Evolutionary conservation across 2,888 invertebrate species (phyloP).

Genomic region (Drosophila macrospina): DNA sequence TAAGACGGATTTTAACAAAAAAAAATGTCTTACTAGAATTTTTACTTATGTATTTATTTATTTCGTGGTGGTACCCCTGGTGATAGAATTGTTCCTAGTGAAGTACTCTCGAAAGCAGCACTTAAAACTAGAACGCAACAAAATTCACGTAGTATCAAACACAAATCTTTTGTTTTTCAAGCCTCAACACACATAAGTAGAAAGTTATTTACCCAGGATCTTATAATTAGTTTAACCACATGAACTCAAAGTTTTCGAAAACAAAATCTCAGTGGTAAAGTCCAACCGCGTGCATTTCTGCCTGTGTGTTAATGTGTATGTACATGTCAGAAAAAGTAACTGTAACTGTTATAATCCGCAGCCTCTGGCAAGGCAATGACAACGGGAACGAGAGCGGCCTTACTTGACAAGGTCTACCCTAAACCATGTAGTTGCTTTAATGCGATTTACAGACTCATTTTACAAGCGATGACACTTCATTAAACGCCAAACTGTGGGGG

Average conservation of each 20-base stretch:
- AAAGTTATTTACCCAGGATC: slow-evolving; percentile 12
- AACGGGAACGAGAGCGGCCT: slow-evolving; percentile 12
- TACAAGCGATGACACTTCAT: slow-evolving; percentile 83
- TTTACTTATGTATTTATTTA: no score
- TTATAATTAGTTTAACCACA: slow-evolving; percentile 49
- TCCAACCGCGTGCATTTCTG: slow-evolving; percentile 7
- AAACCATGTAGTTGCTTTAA: slow-evolving; percentile 74
- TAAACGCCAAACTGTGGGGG: slow-evolving; percentile 74
- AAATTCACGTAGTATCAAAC: not conserved
- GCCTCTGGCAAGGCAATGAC: slow-evolving; percentile 33
- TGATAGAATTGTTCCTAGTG: no score
- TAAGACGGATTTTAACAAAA: no score
- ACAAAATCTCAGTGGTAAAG: slow-evolving; percentile 35
- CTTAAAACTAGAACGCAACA: not conserved
- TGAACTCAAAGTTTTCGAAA: slow-evolving; percentile 39
- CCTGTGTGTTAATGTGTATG: no score
- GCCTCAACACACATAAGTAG: not conserved
- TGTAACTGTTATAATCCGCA: slow-evolving; percentile 45
- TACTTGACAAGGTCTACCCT: slow-evolving; percentile 70
- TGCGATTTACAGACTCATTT: slow-evolving; percentile 82
- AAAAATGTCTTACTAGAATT: no score
- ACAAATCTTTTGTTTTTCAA: not conserved
- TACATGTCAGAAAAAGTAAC: slow-evolving; percentile 13
- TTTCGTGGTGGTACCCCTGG: no score
- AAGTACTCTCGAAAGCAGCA: no score